A percentile compares a stretch with the other conserved stretches of the same genome.
phyloP scores from a whole-genome alignment of 2,113 vertebrate species.

The Oreotrochilus melanogaster region DNA sequence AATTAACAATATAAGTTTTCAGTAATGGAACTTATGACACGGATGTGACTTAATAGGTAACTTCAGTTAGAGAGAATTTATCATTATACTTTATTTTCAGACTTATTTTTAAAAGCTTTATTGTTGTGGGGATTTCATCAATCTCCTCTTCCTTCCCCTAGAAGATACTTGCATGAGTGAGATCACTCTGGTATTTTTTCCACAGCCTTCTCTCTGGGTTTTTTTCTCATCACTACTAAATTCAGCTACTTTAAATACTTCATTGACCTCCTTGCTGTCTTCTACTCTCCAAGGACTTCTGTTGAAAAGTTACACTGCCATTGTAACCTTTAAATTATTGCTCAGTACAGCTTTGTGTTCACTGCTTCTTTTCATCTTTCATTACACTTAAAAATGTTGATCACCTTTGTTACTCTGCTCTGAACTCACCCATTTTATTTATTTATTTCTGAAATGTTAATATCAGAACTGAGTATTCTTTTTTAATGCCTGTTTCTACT shows the following conservation, averaged over 20 bases:
- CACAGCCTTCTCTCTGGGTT: background rate
- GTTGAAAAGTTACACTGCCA: background rate
- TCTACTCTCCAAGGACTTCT: background rate
- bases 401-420: background rate
- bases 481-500: background rate
- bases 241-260: slow-evolving; percentile 14
- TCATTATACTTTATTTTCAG: background rate
- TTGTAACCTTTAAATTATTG: background rate
- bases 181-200: background rate
- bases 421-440: slow-evolving; percentile 4
- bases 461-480: background rate
- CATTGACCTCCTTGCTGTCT: background rate
- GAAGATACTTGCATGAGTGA: background rate
- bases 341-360: background rate
- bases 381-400: background rate
- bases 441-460: background rate
- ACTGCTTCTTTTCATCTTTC: background rate
- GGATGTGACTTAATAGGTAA: background rate
- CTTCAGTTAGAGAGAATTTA: background rate
- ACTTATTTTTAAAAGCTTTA: background rate
- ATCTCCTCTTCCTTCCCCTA: background rate
- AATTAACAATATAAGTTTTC: background rate
- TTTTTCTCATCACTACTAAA: slow-evolving; percentile 18
- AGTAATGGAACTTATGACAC: background rate
- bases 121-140: background rate